Evolutionary conservation across 1,140 invertebrate species (phyloP), one percentile per base, ranked within the genome.

Genomic region (Calycopis cecrops): DNA sequence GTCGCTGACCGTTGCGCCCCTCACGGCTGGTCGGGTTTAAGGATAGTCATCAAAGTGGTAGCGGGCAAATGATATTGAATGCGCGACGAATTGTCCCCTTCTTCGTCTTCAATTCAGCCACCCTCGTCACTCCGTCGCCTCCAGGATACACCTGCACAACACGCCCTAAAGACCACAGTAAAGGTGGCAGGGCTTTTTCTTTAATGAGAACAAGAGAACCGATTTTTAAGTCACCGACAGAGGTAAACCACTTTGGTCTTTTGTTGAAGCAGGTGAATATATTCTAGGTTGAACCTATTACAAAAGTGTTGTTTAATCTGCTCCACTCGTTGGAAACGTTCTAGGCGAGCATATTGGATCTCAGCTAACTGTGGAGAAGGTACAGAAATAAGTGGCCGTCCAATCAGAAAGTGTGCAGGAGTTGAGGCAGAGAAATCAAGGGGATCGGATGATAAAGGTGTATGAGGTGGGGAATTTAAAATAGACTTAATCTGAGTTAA

Each of bases 331-430:
- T 63, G 38, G 18, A 34, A 63, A 3, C 58, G 48, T 6, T 66
- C 34, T 14, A 55, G 47, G 8, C 16, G n/a, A n/a, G n/a, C n/a
- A 11, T 48, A 48, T 10, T 48, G 37, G 0, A 4, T 52, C 4
- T 37, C 35, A 18, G 28, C 18, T 10, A 58, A n/a, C 14, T 55
- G 28, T 60, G 12, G 49, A 11, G 17, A 12, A 9, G 50, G 63
- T 7, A 65, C 48, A 21, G 56, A 65, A 16, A 38, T 65, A 16
- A 73, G 16, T 37, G 69, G 14, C 35, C 55, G 18, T 55, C 83
- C 71, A 54, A 76, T 71, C 0, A 79, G 48, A 51, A 76, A 76
- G 51, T 77, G 73, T 1, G 65, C 63, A 8, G 73, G 69, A 33
- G 72, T 76, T 8, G 83, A 52, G 8, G 57, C 48, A 10, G 57